Evolutionary conservation across 2,113 vertebrate species (phyloP).

Genomic region (Forbesichthys papilliferus): DNA sequence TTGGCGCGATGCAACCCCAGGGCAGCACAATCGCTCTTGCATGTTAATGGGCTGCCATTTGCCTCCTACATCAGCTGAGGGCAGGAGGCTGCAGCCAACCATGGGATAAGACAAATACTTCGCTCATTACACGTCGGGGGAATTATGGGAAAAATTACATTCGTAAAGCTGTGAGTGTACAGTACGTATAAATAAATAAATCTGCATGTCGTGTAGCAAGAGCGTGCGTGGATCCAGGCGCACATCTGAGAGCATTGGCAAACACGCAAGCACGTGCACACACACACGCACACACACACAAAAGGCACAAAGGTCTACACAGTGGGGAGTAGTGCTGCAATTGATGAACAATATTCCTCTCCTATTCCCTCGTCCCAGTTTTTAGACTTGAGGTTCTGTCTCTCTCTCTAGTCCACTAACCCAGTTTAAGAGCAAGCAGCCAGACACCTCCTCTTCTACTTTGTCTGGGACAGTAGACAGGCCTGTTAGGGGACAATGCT

Average conservation of each 20-base stretch:
- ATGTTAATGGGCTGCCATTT: slow-evolving; percentile 73
- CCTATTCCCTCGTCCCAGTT: slow-evolving; percentile 68
- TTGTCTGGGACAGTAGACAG: slow-evolving; percentile 71
- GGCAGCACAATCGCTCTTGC: slow-evolving; percentile 66
- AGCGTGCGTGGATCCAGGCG: background rate
- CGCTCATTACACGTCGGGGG: slow-evolving; percentile 53
- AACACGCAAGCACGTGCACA: background rate
- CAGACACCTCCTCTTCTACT: slow-evolving; percentile 71
- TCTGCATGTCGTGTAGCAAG: slow-evolving; percentile 5
- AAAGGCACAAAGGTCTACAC: slow-evolving; percentile 50
- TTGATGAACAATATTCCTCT: slow-evolving; percentile 64
- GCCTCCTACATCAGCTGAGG: slow-evolving; percentile 68
- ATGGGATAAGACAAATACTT: slow-evolving; percentile 58
- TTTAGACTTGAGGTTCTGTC: slow-evolving; percentile 29
- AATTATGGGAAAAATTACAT: slow-evolving; percentile 40
- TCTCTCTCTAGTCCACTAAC: slow-evolving; percentile 76
- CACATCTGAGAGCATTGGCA: background rate
- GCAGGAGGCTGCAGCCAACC: slow-evolving; percentile 56
- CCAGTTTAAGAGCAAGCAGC: slow-evolving; percentile 72
- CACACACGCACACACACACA: slow-evolving; percentile 11
- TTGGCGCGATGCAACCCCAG: slow-evolving; percentile 53
- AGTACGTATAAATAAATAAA: slow-evolving; percentile 21
- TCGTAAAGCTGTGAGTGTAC: slow-evolving; percentile 30
- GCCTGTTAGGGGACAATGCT: slow-evolving; percentile 59
- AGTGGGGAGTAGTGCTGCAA: slow-evolving; percentile 53